Evolutionary conservation across 2,113 vertebrate genomes (phyloP).

Genomic region (Daphoenositta chrysoptera): DNA sequence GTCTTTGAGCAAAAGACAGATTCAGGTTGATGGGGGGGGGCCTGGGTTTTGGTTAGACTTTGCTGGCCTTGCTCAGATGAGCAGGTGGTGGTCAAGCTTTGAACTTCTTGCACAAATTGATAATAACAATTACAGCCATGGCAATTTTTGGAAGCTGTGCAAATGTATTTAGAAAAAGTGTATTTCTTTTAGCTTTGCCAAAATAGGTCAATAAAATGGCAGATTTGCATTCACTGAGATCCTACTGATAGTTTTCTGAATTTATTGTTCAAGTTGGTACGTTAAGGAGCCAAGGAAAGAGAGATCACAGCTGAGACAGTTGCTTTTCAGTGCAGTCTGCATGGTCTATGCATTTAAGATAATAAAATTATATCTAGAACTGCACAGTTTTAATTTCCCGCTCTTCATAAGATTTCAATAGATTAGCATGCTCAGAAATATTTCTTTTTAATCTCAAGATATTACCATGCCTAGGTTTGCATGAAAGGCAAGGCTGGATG

Average conservation of each 20-base stretch:
- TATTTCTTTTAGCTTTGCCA: neutral
- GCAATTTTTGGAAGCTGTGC: neutral
- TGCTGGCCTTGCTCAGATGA: neutral
- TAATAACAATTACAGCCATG: fast-evolving
- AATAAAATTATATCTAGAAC: neutral
- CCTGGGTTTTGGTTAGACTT: neutral
- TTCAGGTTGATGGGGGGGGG: neutral
- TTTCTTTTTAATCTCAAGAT: neutral
- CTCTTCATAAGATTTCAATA: neutral
- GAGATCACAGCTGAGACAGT: fast-evolving
- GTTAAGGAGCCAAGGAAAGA: neutral
- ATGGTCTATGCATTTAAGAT: neutral
- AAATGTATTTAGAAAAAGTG: neutral
- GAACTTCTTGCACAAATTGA: fast-evolving
- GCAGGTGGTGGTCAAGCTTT: neutral
- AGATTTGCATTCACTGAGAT: neutral
- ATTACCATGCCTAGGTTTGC: neutral
- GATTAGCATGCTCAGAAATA: neutral
- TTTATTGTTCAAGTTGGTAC: neutral
- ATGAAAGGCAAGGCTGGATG: neutral
- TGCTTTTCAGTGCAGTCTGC: neutral
- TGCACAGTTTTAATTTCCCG: neutral
- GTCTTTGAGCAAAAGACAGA: neutral
- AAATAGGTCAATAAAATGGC: neutral
- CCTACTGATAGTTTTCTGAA: neutral